Evolutionary conservation across 2,888 invertebrate species (phyloP), one percentile per base, ranked within the genome.

Genomic region (Falcaria lacertinaria): DNA sequence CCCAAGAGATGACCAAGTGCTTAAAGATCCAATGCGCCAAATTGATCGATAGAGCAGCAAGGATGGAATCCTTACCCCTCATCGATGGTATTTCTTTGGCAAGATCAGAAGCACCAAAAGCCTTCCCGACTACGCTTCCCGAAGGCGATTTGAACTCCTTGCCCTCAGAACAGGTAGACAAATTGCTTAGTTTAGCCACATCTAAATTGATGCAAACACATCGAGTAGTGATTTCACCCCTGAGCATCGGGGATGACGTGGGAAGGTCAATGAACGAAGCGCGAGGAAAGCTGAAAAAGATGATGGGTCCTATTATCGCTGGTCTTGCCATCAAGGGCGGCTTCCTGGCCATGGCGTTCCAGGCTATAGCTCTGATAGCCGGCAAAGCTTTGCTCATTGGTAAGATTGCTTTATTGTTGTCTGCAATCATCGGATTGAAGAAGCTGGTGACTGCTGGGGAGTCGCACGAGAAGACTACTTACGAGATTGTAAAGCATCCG

Each of bases 401-500:
- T 60, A 96, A 96, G 88, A 94, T 96, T 72, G 96, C 96, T 19
- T 82, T 96, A 22, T 89, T 96, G 44, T 87, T 96, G 43, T 94
- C 94, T 50, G 93, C 93, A 15, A 94, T 96, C 52, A 93, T 96
- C 56, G 96, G 94, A 0, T 82, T 96, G 42, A 96, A 96, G 88
- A 95, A 95, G 63, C 84, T 96, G 25, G 92, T 96, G 19, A 91
- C 92, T 4, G 79, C 86, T 15, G 90, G 90, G 39, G 94, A 93
- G 50, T 91, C 92, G 14, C 91, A 93, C 46, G 94, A 95, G 64
- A 95, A 95, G 76, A 95, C 95, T 0, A 95, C 95, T 4, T 94
- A 95, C 56, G 96, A 96, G 80, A 95, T 96, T 57, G 93, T 96
- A 42, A 96, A 96, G 74, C 94, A 95, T 78, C 96, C 96, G n/a